Conservation (phyloP, 2,888 invertebrate genomes). For the Macaria notata region DNA sequence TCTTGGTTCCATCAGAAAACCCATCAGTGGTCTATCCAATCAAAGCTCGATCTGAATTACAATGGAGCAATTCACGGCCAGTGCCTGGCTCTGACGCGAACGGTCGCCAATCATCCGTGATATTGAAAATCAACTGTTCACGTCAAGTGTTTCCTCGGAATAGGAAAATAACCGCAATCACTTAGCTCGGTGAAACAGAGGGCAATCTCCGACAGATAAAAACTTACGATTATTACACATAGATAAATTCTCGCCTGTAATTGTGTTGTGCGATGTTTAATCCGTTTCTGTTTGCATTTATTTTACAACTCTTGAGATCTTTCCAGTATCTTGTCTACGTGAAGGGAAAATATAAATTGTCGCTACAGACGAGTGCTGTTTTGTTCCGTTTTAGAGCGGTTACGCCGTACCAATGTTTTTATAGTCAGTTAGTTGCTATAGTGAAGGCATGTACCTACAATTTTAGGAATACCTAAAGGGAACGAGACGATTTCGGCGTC, state of each 20-base stretch:
- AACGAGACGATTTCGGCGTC: neutral
- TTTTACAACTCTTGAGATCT: too few species aligned
- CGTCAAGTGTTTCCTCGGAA: constrained; percentile 1
- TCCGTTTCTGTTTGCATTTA: neutral
- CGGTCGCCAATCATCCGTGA: constrained; percentile 16
- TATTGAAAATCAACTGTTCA: constrained; percentile 19
- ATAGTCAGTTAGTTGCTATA: neutral
- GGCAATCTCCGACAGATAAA: constrained; percentile 18
- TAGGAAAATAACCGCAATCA: constrained; percentile 21
- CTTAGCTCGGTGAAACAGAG: constrained; percentile 11
- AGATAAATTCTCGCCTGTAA: neutral
- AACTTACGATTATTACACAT: constrained; percentile 10
- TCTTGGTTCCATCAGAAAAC: neutral
- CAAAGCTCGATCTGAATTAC: constrained; percentile 23
- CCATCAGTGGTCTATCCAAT: constrained; percentile 10
- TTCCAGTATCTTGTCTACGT: too few species aligned
- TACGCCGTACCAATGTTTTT: too few species aligned
- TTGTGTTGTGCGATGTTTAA: constrained; percentile 1
- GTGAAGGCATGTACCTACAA: neutral
- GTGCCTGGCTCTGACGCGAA: constrained; percentile 21
- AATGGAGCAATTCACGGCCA: constrained; percentile 20
- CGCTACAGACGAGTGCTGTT: too few species aligned
- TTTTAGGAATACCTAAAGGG: neutral
- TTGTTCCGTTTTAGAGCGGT: too few species aligned
- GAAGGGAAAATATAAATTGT: too few species aligned